Base-by-base conservation (phyloP, 2,888 invertebrate species). In the Agapetus fuscipes region DNA sequence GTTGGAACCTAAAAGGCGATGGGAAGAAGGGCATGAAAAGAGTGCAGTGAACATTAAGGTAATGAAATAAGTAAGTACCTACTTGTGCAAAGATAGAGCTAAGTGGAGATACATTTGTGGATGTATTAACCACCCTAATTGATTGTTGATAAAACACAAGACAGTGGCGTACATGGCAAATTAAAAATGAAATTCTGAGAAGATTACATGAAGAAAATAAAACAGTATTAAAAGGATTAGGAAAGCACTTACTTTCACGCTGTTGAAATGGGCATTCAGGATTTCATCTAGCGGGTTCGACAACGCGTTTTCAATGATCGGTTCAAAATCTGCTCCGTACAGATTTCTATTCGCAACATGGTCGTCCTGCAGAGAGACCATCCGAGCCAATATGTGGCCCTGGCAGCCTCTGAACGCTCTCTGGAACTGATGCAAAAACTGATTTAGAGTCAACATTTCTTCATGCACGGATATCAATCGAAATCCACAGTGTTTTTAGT, bases 251-350 rank as follows among this genome's bases (percentile, higher is more conserved):
- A 80, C 80, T 56, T 69, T 74, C 0, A 79, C 60, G 49, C 81
- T 78, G 52, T 73, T 76, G n/a, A 91, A 60, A 59, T 91, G 91
- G 3, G 75, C 69, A 31, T 76, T 68, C 4, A 85, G 73, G 25
- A 88, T 65, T 56, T 88, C 87, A 57, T 86, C 83, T 39, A 86
- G 64, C 0, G 87, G 86, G 6, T 78, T 63, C 32, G 79, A 71
- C 43, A 89, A 66, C 51, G 80, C 75, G 34, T 80, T 74, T 51
- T 80, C 76, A 2, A 87, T 81, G 15, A 78, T 63, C 17, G 69
- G 62, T 48, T 86, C 84, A 3, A 41, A 9, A 1, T 86, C 82
- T 51, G 75, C 74, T 9, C 82, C 65, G 43, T 81, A 76, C 11
- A 87, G 64, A 52, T 78, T 79, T 39, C 70, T 69, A 54, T 80